Conservation (phyloP, 2,113 vertebrate species). For the Gavia stellata region DNA sequence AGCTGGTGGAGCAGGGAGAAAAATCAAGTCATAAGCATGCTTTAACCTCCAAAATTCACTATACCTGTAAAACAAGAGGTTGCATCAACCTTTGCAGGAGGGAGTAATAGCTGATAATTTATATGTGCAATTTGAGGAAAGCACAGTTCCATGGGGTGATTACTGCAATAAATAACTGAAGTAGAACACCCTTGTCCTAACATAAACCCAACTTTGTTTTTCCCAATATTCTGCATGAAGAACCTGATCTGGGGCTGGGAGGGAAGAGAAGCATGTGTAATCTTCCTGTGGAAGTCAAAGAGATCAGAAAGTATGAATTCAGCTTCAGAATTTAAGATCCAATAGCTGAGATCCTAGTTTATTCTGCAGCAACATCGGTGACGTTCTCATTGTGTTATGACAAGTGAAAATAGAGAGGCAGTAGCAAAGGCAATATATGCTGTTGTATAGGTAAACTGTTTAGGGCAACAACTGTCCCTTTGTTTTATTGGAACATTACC, state of each 20-base stretch:
- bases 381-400: background rate
- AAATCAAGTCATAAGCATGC: slow-evolving; percentile 35
- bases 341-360: background rate
- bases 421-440: slow-evolving; percentile 12
- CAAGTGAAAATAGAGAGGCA: slow-evolving; percentile 11
- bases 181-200: slow-evolving; percentile 52
- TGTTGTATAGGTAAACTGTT: slow-evolving; percentile 28
- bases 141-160: slow-evolving; percentile 48
- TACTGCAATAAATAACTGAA: slow-evolving; percentile 54
- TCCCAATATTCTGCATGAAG: background rate
- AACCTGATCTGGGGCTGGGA: background rate
- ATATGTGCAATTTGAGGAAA: slow-evolving; percentile 39
- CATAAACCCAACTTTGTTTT: slow-evolving; percentile 37
- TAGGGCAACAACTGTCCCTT: slow-evolving; percentile 39
- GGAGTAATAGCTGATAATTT: slow-evolving; percentile 45
- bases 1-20: slow-evolving; percentile 36
- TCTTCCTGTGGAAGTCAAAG: background rate
- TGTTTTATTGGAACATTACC: slow-evolving; percentile 55
- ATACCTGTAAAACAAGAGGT: slow-evolving; percentile 53
- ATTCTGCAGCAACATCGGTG: background rate
- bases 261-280: background rate
- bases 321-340: background rate
- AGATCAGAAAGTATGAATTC: background rate
- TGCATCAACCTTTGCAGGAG: slow-evolving; percentile 49
- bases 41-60: slow-evolving; percentile 56